phyloP scores from a whole-genome alignment of 2,113 vertebrate species.

The Pseudorhombus dupliciocellatus region DNA sequence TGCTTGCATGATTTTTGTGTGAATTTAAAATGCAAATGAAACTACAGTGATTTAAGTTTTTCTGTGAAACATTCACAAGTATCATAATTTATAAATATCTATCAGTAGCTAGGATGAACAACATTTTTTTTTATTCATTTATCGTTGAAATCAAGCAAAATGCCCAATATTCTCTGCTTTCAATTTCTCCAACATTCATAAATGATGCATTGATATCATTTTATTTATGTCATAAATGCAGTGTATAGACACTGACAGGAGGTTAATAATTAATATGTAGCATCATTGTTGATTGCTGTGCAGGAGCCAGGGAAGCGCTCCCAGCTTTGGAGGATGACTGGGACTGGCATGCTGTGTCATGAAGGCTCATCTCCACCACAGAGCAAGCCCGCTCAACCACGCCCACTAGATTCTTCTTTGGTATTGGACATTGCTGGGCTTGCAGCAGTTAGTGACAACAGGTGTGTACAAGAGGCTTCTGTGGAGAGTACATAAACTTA shows the following conservation, averaged over 20 bases:
- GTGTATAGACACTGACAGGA: background rate
- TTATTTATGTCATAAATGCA: background rate
- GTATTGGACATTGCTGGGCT: constrained; percentile 95
- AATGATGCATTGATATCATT: too few species aligned
- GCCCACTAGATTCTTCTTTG: constrained; percentile 85
- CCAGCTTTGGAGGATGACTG: constrained; percentile 95
- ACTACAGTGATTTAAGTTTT: background rate
- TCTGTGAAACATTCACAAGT: too few species aligned
- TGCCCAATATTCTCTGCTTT: too few species aligned
- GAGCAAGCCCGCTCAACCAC: constrained; percentile 85
- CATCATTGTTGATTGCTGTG: background rate
- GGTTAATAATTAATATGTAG: background rate
- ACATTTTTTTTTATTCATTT: too few species aligned
- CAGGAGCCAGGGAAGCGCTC: constrained; percentile 98
- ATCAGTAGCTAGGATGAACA: too few species aligned
- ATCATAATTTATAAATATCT: too few species aligned
- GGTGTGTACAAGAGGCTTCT: constrained; percentile 71
- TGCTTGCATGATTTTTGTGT: too few species aligned
- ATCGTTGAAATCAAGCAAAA: too few species aligned
- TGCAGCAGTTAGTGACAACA: constrained; percentile 95
- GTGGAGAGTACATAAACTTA: background rate
- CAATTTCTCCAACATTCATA: too few species aligned
- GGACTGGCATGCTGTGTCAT: constrained; percentile 90
- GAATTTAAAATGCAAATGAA: background rate
- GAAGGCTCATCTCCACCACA: constrained; percentile 97